phyloP scores from a whole-genome alignment of 2,113 vertebrate species.

The human (Homo sapiens) region GRCh38 chr4:38991501-38992000 shows the following conservation, averaged over 20 bases:
- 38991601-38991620: neutral
- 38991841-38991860: neutral
- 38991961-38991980: neutral
- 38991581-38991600: neutral
- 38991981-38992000: neutral
- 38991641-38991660: neutral
- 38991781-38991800: neutral
- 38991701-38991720: neutral
- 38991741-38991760: neutral
- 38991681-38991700: slow-evolving; percentile 9
- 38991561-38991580: neutral
- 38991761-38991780: neutral
- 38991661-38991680: slow-evolving; percentile 19
- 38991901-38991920: neutral
- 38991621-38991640: neutral
- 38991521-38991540: neutral
- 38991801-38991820: neutral
- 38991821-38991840: neutral
- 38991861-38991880: neutral
- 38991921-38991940: neutral
- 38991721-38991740: slow-evolving; percentile 22
- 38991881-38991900: neutral
- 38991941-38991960: neutral
- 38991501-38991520: too few relatives aligned
- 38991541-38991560: neutral